These are phyloP conservation scores for Nyctibius grandis DNA, from an alignment of 2,797 vertebrate genomes.

Conservation along the genomic window DNA sequence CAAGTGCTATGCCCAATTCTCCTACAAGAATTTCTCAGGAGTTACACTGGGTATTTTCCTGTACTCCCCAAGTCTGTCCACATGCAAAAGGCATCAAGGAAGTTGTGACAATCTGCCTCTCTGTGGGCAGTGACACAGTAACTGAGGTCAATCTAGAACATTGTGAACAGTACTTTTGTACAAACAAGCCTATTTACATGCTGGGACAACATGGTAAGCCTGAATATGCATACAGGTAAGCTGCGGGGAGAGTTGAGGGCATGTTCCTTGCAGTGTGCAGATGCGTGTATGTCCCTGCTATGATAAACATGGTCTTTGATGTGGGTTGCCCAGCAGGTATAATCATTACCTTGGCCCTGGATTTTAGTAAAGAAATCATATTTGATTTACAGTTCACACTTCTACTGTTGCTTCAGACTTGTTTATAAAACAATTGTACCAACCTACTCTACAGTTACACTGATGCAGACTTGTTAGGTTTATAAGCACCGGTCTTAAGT, in stretches of 20 bases:
- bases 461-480: neutral
- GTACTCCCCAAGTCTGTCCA: neutral
- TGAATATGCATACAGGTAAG: neutral
- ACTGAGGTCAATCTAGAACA: constrained; percentile 11
- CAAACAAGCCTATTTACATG: constrained; percentile 5
- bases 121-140: neutral
- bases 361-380: neutral
- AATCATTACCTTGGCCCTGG: neutral
- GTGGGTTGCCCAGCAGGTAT: neutral
- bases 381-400: neutral
- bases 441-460: neutral
- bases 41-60: neutral
- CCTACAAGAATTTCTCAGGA: neutral
- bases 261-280: neutral
- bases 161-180: neutral
- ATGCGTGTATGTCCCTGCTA: neutral
- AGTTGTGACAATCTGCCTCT: neutral
- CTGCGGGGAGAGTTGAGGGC: neutral
- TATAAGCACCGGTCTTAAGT: neutral
- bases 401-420: neutral
- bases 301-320: neutral
- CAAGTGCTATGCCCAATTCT: neutral
- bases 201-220: neutral
- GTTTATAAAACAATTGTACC: neutral
- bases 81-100: constrained; percentile 1